These are phyloP conservation scores for Brachionus rotundiformis DNA, from an alignment of 1,140 invertebrate species.

Conservation along the genomic window DNA sequence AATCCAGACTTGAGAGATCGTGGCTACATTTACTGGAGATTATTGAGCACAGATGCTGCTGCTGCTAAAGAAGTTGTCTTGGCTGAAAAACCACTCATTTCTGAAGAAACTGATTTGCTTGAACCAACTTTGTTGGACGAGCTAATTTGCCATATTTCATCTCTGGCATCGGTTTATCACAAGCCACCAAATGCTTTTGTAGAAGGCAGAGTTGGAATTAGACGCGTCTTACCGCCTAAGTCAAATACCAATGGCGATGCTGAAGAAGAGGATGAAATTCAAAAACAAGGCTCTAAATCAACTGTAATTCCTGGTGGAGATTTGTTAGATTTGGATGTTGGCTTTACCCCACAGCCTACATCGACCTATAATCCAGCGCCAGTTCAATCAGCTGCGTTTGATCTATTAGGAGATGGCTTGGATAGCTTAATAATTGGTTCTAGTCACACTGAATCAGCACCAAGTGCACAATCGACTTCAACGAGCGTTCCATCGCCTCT, in stretches of 20 bases:
- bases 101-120: constrained; percentile 96
- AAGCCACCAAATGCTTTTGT: constrained; percentile 98
- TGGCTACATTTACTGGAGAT: constrained; percentile 98
- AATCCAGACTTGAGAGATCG: constrained; percentile 97
- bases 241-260: constrained; percentile 57
- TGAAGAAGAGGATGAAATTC: neutral
- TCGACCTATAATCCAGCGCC: neutral
- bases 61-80: constrained; percentile 97
- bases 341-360: constrained; percentile 20
- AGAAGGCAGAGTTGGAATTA: constrained; percentile 71
- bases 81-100: constrained; percentile 97
- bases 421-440: constrained; percentile 36
- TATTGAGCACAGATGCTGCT: constrained; percentile 95
- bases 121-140: constrained; percentile 97
- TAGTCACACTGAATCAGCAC: neutral
- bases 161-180: constrained; percentile 96
- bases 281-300: neutral
- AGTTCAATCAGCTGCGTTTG: constrained; percentile 38
- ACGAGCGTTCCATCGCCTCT: constrained; percentile 36
- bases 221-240: constrained; percentile 60
- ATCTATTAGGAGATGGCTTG: constrained; percentile 40
- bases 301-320: constrained; percentile 35
- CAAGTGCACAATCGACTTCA: neutral
- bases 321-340: constrained; percentile 22
- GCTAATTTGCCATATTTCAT: constrained; percentile 97